Conservation (phyloP, 2,113 vertebrate species). For the Aptenodytes forsteri region DNA sequence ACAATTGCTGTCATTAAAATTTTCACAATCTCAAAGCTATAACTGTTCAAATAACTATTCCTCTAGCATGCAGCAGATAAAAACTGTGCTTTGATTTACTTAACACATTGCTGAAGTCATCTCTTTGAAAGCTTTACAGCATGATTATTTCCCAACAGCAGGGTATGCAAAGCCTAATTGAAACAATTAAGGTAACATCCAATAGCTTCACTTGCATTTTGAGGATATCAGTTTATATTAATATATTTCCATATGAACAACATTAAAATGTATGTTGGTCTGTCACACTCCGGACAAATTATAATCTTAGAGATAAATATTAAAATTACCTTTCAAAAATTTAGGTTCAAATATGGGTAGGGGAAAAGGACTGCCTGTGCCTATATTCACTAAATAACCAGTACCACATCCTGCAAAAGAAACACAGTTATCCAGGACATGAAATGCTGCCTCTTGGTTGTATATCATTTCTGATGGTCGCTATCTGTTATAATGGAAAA, state of each 20-base stretch:
- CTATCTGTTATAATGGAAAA: constrained; percentile 29
- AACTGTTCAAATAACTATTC: constrained; percentile 4
- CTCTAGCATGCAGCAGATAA: neutral
- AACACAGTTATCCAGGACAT: neutral
- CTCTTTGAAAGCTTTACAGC: constrained; percentile 10
- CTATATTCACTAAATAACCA: neutral
- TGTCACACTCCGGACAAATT: neutral
- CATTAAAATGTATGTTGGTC: neutral
- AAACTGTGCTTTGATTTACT: constrained; percentile 36
- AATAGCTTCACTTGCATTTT: constrained; percentile 11
- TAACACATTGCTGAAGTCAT: neutral
- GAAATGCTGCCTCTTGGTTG: neutral
- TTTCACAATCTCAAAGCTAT: constrained; percentile 1
- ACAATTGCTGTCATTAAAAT: neutral
- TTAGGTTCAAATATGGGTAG: neutral
- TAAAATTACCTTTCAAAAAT: neutral
- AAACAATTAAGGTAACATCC: constrained; percentile 24
- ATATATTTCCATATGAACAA: neutral
- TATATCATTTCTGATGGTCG: neutral
- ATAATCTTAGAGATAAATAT: neutral
- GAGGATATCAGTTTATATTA: neutral
- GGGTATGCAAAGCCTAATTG: neutral
- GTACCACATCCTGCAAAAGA: neutral
- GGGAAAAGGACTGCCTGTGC: neutral
- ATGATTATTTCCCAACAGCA: neutral